Evolutionary conservation across 2,797 vertebrate genomes (phyloP).

Genomic region (Artibeus jamaicensis): DNA sequence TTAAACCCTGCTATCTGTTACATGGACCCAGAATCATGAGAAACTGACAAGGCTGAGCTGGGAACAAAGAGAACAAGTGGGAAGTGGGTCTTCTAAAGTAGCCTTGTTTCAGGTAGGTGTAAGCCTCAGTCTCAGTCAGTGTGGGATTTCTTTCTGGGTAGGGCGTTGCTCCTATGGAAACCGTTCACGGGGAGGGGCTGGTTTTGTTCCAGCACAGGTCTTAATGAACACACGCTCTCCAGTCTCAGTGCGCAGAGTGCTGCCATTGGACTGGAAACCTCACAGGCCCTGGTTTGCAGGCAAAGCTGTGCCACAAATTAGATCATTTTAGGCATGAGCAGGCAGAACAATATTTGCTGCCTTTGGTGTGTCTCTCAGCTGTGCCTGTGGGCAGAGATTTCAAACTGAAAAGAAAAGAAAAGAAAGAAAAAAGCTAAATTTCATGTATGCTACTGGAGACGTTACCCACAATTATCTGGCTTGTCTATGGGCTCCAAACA

Average conservation of each 20-base stretch:
- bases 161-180: neutral
- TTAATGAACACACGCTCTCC: neutral
- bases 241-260: neutral
- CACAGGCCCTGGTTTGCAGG: neutral
- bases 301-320: neutral
- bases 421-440: neutral
- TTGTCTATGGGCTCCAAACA: neutral
- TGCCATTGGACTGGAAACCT: neutral
- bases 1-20: neutral
- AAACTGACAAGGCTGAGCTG: neutral
- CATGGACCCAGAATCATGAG: neutral
- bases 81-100: neutral
- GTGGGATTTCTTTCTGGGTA: neutral
- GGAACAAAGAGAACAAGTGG: neutral
- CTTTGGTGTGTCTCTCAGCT: slow-evolving; percentile 12
- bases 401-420: neutral
- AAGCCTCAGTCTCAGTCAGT: neutral
- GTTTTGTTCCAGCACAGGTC: neutral
- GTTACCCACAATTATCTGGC: neutral
- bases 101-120: neutral
- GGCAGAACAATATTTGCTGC: neutral
- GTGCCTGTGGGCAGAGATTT: neutral
- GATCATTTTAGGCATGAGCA: neutral
- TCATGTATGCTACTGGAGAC: neutral
- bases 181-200: neutral